Evolutionary conservation across 2,888 invertebrate genomes (phyloP).

Genomic region (Phortica magna): DNA sequence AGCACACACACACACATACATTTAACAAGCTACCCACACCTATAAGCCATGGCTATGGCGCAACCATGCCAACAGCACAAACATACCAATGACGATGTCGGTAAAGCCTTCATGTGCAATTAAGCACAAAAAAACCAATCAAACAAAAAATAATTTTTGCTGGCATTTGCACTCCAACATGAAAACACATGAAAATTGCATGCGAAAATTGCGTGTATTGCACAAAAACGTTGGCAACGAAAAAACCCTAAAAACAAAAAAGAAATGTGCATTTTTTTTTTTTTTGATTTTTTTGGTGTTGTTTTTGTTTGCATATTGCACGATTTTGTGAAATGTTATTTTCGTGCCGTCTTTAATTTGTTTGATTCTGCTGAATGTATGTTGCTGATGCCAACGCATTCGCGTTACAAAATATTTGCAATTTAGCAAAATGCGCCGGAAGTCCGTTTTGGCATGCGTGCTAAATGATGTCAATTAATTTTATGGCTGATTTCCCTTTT

Average conservation of each 20-base stretch:
- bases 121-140: constrained; percentile 64
- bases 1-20: too few relatives aligned
- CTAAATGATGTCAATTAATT: constrained; percentile 65
- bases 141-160: constrained; percentile 67
- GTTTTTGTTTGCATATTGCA: constrained; percentile 42
- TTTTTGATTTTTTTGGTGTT: constrained; percentile 39
- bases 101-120: constrained; percentile 55
- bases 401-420: constrained; percentile 66
- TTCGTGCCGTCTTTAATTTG: constrained; percentile 58
- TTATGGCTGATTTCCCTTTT: constrained; percentile 24
- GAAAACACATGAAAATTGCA: constrained; percentile 52
- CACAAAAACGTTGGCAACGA: constrained; percentile 20
- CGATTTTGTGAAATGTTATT: background rate
- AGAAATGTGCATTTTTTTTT: constrained; percentile 24
- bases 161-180: constrained; percentile 51
- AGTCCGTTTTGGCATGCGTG: constrained; percentile 59
- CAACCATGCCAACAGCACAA: background rate
- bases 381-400: constrained; percentile 65
- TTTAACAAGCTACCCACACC: background rate
- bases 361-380: constrained; percentile 57
- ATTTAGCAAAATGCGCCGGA: constrained; percentile 70
- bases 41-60: background rate
- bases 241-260: constrained; percentile 31
- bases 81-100: background rate
- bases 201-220: constrained; percentile 29